phyloP scores from a whole-genome alignment of 2,888 invertebrate genomes.

The Resseliella maxima region DNA sequence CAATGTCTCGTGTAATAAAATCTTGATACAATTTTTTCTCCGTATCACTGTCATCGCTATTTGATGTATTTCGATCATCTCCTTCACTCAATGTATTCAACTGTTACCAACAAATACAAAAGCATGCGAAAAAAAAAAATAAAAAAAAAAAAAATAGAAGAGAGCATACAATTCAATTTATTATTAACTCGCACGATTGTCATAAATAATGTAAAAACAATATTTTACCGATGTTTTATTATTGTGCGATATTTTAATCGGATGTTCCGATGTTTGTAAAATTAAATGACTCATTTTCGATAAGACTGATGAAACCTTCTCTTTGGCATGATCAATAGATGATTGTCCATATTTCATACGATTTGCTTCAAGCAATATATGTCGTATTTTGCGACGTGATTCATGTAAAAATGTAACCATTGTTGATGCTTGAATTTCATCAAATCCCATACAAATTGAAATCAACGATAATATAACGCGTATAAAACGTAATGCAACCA shows the following conservation, averaged over 20 bases:
- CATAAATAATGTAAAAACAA: background rate
- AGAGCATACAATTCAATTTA: background rate
- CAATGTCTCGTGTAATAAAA: background rate
- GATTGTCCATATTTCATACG: background rate
- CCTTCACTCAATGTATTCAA: background rate
- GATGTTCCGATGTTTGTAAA: background rate
- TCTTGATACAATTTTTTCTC: background rate
- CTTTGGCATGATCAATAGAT: background rate
- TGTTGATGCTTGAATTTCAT: constrained; percentile 62
- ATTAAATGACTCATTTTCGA: background rate
- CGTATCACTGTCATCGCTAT: background rate
- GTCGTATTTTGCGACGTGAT: constrained; percentile 62
- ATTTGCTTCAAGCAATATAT: background rate
- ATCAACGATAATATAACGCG: constrained; percentile 63
- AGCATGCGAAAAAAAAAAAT: background rate
- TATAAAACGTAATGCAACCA: constrained; percentile 63
- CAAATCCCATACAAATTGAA: constrained; percentile 63
- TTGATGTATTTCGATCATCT: background rate
- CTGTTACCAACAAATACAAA: background rate
- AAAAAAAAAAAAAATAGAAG: background rate
- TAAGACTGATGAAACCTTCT: background rate
- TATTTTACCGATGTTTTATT: constrained; percentile 33
- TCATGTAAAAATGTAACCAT: constrained; percentile 65
- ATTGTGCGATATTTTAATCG: background rate
- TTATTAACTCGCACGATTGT: background rate